These are phyloP conservation scores for Rhinogobio ventralis DNA, from an alignment of 2,797 vertebrate species.

Conservation along the genomic window DNA sequence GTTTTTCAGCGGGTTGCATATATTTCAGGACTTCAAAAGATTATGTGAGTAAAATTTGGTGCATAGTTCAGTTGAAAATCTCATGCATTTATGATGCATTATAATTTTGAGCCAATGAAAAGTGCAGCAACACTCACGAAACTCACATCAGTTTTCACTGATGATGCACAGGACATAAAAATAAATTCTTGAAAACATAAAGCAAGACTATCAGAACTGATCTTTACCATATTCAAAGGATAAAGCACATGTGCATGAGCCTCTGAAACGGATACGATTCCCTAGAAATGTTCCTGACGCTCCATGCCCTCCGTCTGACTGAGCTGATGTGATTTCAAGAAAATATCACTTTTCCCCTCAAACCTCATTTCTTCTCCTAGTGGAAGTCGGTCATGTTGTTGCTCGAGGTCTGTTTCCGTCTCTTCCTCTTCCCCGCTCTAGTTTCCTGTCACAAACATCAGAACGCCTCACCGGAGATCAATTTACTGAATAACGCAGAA, in stretches of 20 bases:
- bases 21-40: not conserved
- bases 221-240: not conserved
- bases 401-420: conserved; percentile 40
- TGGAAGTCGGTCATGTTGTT: conserved; percentile 45
- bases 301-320: conserved; percentile 1
- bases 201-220: not conserved
- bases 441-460: conserved; percentile 11
- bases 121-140: not conserved
- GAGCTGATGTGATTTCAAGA: not conserved
- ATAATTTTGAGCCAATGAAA: not conserved
- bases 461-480: conserved; percentile 8
- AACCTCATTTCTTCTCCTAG: not conserved
- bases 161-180: not conserved
- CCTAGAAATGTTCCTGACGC: not conserved
- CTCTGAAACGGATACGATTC: not conserved
- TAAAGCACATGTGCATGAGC: not conserved
- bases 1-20: not conserved
- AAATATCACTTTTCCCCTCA: conserved; percentile 14
- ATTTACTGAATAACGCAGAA: no score
- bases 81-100: not conserved
- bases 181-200: not conserved
- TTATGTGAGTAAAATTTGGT: not conserved
- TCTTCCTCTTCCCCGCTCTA: not conserved
- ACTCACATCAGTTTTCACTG: not conserved
- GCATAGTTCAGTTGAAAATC: not conserved